These are phyloP conservation scores for Dicerorhinus sumatrensis DNA, from an alignment of 2,113 vertebrate genomes.

Conservation along the genomic window DNA sequence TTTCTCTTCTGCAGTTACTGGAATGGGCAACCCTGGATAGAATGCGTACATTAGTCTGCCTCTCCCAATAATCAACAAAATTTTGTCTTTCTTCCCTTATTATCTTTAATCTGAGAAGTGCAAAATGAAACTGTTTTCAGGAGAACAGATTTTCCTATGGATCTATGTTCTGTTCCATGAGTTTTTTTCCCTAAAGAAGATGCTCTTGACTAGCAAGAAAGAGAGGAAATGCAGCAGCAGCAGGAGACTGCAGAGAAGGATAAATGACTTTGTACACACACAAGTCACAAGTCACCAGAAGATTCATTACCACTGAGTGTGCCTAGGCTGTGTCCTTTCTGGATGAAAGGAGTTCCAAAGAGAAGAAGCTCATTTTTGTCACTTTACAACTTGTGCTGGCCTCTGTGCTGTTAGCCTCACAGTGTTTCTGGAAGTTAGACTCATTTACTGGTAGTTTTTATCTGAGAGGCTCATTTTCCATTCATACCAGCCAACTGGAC, in stretches of 20 bases:
- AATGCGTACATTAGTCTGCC: constrained; percentile 76
- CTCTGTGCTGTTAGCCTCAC: background rate
- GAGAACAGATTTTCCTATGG: constrained; percentile 55
- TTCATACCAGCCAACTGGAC: background rate
- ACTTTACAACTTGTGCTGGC: background rate
- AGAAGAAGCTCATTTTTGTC: background rate
- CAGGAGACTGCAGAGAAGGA: background rate
- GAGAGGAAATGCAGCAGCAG: background rate
- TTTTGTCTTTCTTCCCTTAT: constrained; percentile 74
- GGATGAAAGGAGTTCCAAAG: background rate
- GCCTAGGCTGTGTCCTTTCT: background rate
- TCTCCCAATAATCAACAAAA: constrained; percentile 61
- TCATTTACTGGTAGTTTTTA: background rate
- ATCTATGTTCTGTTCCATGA: constrained; percentile 56
- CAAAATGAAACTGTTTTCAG: constrained; percentile 62
- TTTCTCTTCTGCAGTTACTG: constrained; percentile 78
- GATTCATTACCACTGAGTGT: background rate
- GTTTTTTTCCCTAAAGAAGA: background rate
- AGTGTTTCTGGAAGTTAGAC: background rate
- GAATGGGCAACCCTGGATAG: constrained; percentile 80
- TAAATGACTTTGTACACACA: background rate
- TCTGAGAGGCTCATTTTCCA: background rate
- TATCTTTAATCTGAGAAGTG: constrained; percentile 66
- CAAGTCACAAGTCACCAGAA: background rate
- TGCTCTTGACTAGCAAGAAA: background rate